Base-by-base conservation (phyloP, 2,888 invertebrate genomes). In the Luperina testacea region DNA sequence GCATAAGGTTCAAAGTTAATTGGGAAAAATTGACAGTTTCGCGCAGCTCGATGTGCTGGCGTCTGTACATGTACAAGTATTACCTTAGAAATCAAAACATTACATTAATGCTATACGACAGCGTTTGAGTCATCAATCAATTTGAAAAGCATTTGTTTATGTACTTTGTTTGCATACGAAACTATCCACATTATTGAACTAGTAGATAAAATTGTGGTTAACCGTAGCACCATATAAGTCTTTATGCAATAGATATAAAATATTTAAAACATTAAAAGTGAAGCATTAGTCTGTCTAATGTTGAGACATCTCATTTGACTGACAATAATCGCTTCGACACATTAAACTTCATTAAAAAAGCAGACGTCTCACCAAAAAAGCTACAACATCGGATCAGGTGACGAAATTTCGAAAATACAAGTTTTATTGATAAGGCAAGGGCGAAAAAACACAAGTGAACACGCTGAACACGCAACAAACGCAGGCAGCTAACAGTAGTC, bases 131-230 rank as follows among this genome's bases (percentile, higher is more conserved):
- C 76, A 81, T 68, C 27, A 61, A 71, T 42, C 15, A 75, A 70
- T 45, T n/a, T 27, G 51, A 81, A 67, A 71, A 65, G 32, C 51
- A 53, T 38, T 81, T 75, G 81, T 67, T 81, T 81, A 61, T 20
- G 45, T 57, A 20, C 7, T 59, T 65, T 59, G 75, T 51, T 65
- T 51, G 63, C 32, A 76, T 63, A 45, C 51, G n/a, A 63, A 64
- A 64, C 69, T 57, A 70, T 27, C 8, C 32, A 17, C n/a, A 48
- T 17, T 53, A 78, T 70, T 63, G 13, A 32, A 69, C 53, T 69
- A 38, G 32, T 57, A 32, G n/a, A 42, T 68, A 53, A 67, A 72
- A 57, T 63, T 74, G 74, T 32, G 48, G 20, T 71, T 57, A 48
- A 70, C 32, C 70, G 9, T 27, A 69, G 13, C 13, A 67, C 24